Evolutionary conservation across 1,140 invertebrate species (phyloP).

Genomic region (Acyrthosiphon pisum): DNA sequence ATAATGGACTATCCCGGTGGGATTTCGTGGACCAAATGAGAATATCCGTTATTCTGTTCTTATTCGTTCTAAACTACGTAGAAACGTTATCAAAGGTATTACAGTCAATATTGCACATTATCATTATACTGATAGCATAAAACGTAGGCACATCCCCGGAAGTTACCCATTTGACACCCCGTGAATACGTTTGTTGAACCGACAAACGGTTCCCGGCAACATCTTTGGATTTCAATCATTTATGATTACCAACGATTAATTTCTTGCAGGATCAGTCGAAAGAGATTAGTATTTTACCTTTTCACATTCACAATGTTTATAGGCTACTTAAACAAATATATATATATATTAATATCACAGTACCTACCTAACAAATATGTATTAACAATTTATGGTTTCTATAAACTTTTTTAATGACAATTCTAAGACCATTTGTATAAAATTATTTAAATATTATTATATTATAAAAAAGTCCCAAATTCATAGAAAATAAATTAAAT

Average conservation of each 20-base stretch:
- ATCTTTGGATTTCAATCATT: too few species aligned
- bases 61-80: neutral
- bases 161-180: neutral
- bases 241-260: neutral
- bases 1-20: neutral
- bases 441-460: too few species aligned
- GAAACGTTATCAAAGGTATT: constrained; percentile 13
- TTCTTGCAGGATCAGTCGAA: neutral
- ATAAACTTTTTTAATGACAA: too few species aligned
- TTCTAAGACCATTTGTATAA: too few species aligned
- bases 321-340: too few species aligned
- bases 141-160: neutral
- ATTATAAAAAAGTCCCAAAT: too few species aligned
- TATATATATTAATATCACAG: too few species aligned
- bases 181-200: neutral
- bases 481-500: neutral
- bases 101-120: neutral
- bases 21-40: neutral
- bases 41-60: neutral
- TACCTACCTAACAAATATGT: too few species aligned
- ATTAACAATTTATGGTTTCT: too few species aligned
- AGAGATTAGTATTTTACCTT: too few species aligned
- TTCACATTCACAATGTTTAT: too few species aligned
- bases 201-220: neutral
- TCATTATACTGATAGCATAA: neutral